These are phyloP conservation scores for Tridacna crocea DNA, from an alignment of 2,888 invertebrate species.

Conservation along the genomic window DNA sequence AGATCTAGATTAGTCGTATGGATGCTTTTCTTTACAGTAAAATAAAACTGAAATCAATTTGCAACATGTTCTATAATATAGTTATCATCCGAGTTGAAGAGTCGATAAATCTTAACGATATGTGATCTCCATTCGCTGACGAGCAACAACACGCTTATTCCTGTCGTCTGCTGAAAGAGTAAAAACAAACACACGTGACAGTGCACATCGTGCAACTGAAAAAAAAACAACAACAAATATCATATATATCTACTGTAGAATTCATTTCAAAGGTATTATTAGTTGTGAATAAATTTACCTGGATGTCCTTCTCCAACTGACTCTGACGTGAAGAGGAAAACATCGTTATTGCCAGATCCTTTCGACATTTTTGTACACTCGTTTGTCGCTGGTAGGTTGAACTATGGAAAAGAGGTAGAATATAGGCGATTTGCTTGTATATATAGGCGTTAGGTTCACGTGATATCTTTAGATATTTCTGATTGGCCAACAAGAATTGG, in stretches of 20 bases:
- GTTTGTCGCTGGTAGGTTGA: neutral
- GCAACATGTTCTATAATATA: too few species aligned
- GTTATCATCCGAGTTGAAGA: too few species aligned
- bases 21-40: too few species aligned
- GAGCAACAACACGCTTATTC: slow-evolving; percentile 1
- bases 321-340: slow-evolving; percentile 84
- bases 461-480: slow-evolving; percentile 27
- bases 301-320: slow-evolving; percentile 85
- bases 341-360: slow-evolving; percentile 51
- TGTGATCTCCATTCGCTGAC: too few species aligned
- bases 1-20: too few species aligned
- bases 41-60: too few species aligned
- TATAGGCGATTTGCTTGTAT: slow-evolving; percentile 21
- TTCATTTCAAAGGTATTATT: too few species aligned
- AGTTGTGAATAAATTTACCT: slow-evolving; percentile 68
- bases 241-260: too few species aligned
- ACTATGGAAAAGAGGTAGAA: slow-evolving; percentile 77
- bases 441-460: slow-evolving; percentile 58
- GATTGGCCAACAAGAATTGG: slow-evolving; percentile 21
- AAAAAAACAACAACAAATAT: too few species aligned
- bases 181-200: slow-evolving; percentile 68
- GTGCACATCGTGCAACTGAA: too few species aligned
- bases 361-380: slow-evolving; percentile 57
- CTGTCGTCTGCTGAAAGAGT: slow-evolving; percentile 9
- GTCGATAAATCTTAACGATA: too few species aligned